These are phyloP conservation scores for Neogobius melanostomus DNA, from an alignment of 2,113 vertebrate species.

Conservation along the genomic window DNA sequence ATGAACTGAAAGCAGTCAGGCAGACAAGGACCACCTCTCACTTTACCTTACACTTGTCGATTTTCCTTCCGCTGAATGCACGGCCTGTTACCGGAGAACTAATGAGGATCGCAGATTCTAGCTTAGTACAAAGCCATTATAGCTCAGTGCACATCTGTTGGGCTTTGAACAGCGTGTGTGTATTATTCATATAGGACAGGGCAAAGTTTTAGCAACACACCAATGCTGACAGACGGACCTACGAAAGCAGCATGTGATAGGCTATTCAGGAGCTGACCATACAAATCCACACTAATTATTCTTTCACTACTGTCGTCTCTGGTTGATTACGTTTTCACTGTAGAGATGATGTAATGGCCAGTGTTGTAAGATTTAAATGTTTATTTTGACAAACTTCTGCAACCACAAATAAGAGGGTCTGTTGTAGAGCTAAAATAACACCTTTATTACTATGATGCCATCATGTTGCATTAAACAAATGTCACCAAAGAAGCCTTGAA, in stretches of 20 bases:
- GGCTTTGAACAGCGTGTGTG: conserved; percentile 35
- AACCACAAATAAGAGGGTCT: no score
- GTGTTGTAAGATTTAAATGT: background rate
- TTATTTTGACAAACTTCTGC: background rate
- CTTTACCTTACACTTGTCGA: conserved; percentile 37
- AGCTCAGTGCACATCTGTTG: conserved; percentile 27
- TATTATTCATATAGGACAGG: conserved; percentile 23
- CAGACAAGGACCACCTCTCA: conserved; percentile 36
- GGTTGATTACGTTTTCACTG: conserved; percentile 21
- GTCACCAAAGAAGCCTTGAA: no score
- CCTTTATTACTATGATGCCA: no score
- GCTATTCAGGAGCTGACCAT: background rate
- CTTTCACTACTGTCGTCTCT: conserved; percentile 14
- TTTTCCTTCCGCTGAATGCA: conserved; percentile 34
- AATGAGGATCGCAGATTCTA: conserved; percentile 46
- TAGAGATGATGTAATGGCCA: conserved; percentile 8
- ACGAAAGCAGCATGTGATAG: conserved; percentile 20
- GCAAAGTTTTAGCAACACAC: conserved; percentile 25
- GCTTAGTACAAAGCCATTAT: conserved; percentile 10
- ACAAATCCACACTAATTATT: conserved; percentile 5
- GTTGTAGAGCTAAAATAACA: no score
- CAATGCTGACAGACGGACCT: conserved; percentile 24
- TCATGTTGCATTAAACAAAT: no score
- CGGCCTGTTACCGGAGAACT: conserved; percentile 55
- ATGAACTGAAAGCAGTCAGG: conserved; percentile 10